Conservation (phyloP, 2,888 invertebrate species). For the Tinea semifulvella region DNA sequence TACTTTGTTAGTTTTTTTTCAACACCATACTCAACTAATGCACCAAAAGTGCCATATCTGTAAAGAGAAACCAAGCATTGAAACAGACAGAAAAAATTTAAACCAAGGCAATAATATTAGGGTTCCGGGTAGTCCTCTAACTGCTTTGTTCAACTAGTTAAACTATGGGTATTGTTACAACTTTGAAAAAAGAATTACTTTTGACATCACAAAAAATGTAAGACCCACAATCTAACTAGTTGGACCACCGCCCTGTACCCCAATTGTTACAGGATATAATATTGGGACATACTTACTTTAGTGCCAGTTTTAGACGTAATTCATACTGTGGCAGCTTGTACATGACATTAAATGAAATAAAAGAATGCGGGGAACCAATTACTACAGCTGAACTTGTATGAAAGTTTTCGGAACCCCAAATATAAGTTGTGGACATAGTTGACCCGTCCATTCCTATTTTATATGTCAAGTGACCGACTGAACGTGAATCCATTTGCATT, state of each 20-base stretch:
- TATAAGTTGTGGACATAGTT: slow-evolving; percentile 83
- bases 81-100: no score
- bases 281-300: slow-evolving; percentile 84
- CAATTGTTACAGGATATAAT: no score
- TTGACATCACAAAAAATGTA: no score
- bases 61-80: neutral
- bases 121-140: no score
- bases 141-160: no score
- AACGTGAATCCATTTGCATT: slow-evolving; percentile 86
- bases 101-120: no score
- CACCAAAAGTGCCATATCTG: slow-evolving; percentile 85
- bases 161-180: no score
- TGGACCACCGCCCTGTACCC: no score
- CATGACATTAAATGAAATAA: slow-evolving; percentile 77
- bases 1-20: slow-evolving; percentile 94
- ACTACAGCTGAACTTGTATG: slow-evolving; percentile 77
- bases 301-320: slow-evolving; percentile 76
- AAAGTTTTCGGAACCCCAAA: slow-evolving; percentile 77
- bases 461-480: slow-evolving; percentile 89
- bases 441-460: slow-evolving; percentile 72
- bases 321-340: slow-evolving; percentile 83
- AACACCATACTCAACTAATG: slow-evolving; percentile 87
- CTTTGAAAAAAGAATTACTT: no score
- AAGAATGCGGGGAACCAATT: slow-evolving; percentile 84
- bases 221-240: no score